Evolutionary conservation across 2,888 invertebrate genomes (phyloP).

Genomic region (Tinea trinotella): DNA sequence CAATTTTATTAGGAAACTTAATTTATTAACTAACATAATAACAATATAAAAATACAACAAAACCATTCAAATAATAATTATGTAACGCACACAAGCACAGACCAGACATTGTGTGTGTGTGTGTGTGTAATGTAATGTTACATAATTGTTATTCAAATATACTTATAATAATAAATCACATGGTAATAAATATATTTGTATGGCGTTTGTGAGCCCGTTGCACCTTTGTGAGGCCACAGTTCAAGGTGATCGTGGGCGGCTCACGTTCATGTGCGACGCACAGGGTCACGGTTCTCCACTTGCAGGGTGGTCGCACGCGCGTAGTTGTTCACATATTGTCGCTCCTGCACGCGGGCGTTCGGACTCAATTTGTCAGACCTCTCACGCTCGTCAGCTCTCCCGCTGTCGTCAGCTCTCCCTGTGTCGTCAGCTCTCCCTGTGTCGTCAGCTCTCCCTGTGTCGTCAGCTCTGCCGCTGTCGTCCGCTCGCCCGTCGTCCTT

Average conservation of each 20-base stretch:
- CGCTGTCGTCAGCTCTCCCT: slow-evolving; percentile 29
- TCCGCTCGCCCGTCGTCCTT: slow-evolving; percentile 30
- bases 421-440: slow-evolving; percentile 24
- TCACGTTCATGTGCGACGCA: slow-evolving; percentile 36
- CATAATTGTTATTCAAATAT: slow-evolving; percentile 6
- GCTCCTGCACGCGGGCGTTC: slow-evolving; percentile 45
- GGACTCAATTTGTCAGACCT: slow-evolving; percentile 45
- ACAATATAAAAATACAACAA: slow-evolving; percentile 58
- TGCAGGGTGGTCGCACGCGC: slow-evolving; percentile 48
- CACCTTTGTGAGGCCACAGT: neutral
- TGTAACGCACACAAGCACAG: neutral
- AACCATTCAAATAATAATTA: slow-evolving; percentile 21
- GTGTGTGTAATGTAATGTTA: too few relatives aligned
- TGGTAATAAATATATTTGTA: neutral
- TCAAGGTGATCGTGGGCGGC: neutral
- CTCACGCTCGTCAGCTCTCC: slow-evolving; percentile 45
- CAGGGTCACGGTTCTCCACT: too few relatives aligned
- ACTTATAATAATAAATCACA: neutral
- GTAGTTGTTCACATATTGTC: slow-evolving; percentile 47
- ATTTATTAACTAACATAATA: slow-evolving; percentile 44
- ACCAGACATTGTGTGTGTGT: too few relatives aligned
- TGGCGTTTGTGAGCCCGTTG: neutral
- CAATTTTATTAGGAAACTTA: slow-evolving; percentile 66
- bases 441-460: slow-evolving; percentile 24
- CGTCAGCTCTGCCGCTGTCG: slow-evolving; percentile 29